Evolutionary conservation across 2,113 vertebrate genomes (phyloP).

Genomic region (Bufo gargarizans): DNA sequence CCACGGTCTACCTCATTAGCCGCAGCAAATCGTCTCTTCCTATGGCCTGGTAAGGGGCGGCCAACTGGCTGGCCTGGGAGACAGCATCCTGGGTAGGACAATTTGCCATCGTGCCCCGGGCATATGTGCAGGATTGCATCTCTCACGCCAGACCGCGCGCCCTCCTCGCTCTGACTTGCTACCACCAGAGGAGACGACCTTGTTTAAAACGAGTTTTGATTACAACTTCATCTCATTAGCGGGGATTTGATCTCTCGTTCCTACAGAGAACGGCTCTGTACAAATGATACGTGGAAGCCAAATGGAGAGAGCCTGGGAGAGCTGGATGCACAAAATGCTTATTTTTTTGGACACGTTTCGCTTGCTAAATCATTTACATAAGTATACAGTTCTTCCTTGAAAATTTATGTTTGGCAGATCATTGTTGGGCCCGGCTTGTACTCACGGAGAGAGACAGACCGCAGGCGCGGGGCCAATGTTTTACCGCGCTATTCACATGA

Average conservation of each 20-base stretch:
- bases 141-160: conserved; percentile 43
- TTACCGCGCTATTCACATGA: neutral
- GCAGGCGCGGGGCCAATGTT: neutral
- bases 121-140: conserved; percentile 40
- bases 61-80: conserved; percentile 40
- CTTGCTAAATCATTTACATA: conserved; percentile 44
- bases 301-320: conserved; percentile 12
- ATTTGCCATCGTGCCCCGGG: neutral
- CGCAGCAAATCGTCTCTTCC: neutral
- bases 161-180: conserved; percentile 42
- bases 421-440: neutral
- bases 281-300: conserved; percentile 25
- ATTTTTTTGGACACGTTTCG: neutral
- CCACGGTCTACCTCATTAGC: conserved; percentile 15
- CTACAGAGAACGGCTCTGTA: conserved; percentile 11
- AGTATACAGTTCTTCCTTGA: conserved; percentile 8
- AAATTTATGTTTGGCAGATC: conserved; percentile 33
- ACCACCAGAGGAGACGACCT: conserved; percentile 55
- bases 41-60: neutral
- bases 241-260: conserved; percentile 66
- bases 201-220: conserved; percentile 63
- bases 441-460: neutral
- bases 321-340: neutral
- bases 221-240: conserved; percentile 67
- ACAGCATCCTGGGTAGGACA: neutral